Evolutionary conservation across 1,140 invertebrate species (phyloP).

Genomic region (Panagrolaimus sp.): DNA sequence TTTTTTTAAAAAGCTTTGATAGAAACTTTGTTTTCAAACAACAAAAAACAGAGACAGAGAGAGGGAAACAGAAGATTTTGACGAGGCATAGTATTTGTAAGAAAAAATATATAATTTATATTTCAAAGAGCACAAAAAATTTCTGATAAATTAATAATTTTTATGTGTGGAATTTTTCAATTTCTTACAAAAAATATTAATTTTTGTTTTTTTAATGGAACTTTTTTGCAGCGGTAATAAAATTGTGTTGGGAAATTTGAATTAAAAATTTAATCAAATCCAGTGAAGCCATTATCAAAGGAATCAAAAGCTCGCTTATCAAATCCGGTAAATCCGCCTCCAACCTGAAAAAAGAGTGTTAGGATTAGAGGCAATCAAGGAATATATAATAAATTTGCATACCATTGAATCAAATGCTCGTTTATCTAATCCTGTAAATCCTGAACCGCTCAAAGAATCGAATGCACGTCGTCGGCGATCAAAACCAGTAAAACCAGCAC

Average conservation of each 20-base stretch:
- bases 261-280: conserved; percentile 20
- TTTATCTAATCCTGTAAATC: conserved; percentile 21
- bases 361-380: too few species aligned
- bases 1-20: too few species aligned
- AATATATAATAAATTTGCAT: too few species aligned
- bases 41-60: too few species aligned
- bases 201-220: too few species aligned
- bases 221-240: neutral
- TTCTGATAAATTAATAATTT: neutral
- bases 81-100: too few species aligned
- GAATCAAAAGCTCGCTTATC: conserved; percentile 28
- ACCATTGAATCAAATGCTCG: conserved; percentile 25
- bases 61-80: too few species aligned
- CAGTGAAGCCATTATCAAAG: conserved; percentile 18
- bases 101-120: neutral
- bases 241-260: neutral
- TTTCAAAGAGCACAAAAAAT: neutral
- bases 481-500: conserved; percentile 14
- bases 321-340: conserved; percentile 13
- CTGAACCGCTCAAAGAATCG: neutral
- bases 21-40: too few species aligned
- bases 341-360: neutral
- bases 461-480: conserved; percentile 19
- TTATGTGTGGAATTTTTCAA: neutral
- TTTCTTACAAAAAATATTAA: neutral